Evolutionary conservation across 2,797 vertebrate species (phyloP).

Genomic region (Lindbergichthys nudifrons): DNA sequence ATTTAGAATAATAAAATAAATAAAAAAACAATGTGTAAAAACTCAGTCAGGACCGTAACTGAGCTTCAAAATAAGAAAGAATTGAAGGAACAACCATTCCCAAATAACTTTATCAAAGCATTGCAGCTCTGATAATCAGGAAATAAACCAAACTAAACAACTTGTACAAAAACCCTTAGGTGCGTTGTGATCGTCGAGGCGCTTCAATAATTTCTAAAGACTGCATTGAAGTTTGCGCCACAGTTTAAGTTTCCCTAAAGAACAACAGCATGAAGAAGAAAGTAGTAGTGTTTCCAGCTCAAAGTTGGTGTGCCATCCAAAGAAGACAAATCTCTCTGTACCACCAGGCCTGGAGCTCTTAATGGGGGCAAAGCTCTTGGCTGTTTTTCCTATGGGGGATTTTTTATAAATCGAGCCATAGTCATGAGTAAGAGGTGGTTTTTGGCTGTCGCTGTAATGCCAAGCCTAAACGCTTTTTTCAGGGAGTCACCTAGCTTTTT

Average conservation of each 20-base stretch:
- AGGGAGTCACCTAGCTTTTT: constrained; percentile 51
- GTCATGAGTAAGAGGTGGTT: constrained; percentile 48
- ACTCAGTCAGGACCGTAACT: neutral
- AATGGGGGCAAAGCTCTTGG: constrained; percentile 52
- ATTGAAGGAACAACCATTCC: no score
- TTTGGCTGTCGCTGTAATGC: constrained; percentile 33
- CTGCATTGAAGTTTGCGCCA: neutral
- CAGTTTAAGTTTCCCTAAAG: neutral
- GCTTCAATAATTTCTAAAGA: neutral
- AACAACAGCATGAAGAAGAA: constrained; percentile 29
- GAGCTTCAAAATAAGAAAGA: neutral
- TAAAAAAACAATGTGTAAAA: no score
- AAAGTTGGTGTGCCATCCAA: constrained; percentile 25
- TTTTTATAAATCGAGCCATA: constrained; percentile 58
- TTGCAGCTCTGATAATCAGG: neutral
- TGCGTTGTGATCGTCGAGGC: neutral
- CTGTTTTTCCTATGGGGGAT: constrained; percentile 53
- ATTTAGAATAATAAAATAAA: neutral
- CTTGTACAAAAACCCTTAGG: neutral
- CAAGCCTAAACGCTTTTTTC: constrained; percentile 21
- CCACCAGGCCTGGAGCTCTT: constrained; percentile 42
- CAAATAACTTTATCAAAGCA: neutral
- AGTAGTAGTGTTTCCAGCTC: constrained; percentile 32
- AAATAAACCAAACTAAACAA: neutral
- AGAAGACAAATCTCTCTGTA: constrained; percentile 33